A percentile compares a stretch with the other conserved stretches of the same genome.
phyloP scores from a whole-genome alignment of 1,140 invertebrate species.

The Pogonomyrmex californicus region DNA sequence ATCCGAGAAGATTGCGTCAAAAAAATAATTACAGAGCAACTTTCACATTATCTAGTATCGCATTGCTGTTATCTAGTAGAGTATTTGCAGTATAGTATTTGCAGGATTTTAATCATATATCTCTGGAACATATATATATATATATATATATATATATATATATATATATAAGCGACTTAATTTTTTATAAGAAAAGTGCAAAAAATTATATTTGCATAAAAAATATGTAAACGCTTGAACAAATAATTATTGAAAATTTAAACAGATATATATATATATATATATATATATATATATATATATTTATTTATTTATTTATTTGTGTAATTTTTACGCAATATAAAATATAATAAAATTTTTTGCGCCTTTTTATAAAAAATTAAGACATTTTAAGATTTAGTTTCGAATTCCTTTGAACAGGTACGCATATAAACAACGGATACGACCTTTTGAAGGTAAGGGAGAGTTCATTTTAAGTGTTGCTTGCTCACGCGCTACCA shows the following conservation, averaged over 20 bases:
- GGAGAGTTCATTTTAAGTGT: neutral
- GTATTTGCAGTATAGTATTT: neutral
- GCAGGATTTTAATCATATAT: neutral
- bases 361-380: neutral
- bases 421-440: neutral
- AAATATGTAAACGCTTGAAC: no score
- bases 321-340: no score
- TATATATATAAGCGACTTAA: no score
- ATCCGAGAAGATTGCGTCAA: neutral
- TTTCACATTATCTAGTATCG: constrained; percentile 36
- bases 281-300: no score
- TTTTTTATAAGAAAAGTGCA: no score
- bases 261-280: no score
- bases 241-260: no score
- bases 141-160: no score
- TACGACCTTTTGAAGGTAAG: constrained; percentile 44
- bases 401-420: constrained; percentile 27
- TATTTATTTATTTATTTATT: no score
- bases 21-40: constrained; percentile 3
- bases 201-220: no score
- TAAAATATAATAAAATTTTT: no score
- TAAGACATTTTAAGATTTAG: neutral
- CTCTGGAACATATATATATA: neutral
- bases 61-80: no score
- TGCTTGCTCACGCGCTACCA: neutral